Conservation (phyloP, 2,113 vertebrate species). For the Lophius piscatorius region DNA sequence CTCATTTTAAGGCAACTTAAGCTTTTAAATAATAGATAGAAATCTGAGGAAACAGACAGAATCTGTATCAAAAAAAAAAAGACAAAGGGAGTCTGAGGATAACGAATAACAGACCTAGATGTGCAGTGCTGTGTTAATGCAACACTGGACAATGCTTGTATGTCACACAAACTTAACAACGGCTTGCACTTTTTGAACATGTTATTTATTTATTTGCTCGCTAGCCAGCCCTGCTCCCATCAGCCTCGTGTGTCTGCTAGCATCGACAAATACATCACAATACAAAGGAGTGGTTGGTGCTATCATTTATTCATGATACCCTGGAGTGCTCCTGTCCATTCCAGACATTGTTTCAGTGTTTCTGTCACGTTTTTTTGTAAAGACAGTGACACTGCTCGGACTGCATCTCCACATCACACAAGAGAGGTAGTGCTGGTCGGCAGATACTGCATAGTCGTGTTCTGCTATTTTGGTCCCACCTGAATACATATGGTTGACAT, state of each 20-base stretch:
- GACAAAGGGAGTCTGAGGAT: background rate
- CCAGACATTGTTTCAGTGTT: slow-evolving; percentile 72
- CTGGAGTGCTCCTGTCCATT: slow-evolving; percentile 68
- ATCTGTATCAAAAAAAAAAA: background rate
- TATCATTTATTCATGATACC: slow-evolving; percentile 79
- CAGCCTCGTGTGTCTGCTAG: slow-evolving; percentile 46
- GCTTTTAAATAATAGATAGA: slow-evolving; percentile 6
- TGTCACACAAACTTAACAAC: slow-evolving; percentile 61
- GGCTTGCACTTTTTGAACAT: slow-evolving; percentile 56
- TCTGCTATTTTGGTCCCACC: slow-evolving; percentile 8
- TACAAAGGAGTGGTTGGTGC: slow-evolving; percentile 54
- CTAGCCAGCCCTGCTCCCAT: slow-evolving; percentile 47
- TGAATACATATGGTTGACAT: slow-evolving; percentile 34
- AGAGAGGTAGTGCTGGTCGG: background rate
- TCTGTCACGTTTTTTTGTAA: slow-evolving; percentile 65
- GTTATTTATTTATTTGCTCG: slow-evolving; percentile 68
- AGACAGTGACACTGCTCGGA: slow-evolving; percentile 49
- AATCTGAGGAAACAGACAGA: slow-evolving; percentile 1
- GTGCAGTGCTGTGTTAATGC: slow-evolving; percentile 18
- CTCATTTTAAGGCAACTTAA: slow-evolving; percentile 31
- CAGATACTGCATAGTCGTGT: slow-evolving; percentile 9
- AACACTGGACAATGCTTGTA: slow-evolving; percentile 19
- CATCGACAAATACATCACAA: slow-evolving; percentile 65
- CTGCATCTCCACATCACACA: slow-evolving; percentile 43
- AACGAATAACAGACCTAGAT: slow-evolving; percentile 29